Conservation (phyloP, 23 tunicate genomes). For the Halocynthia roretzi region DNA sequence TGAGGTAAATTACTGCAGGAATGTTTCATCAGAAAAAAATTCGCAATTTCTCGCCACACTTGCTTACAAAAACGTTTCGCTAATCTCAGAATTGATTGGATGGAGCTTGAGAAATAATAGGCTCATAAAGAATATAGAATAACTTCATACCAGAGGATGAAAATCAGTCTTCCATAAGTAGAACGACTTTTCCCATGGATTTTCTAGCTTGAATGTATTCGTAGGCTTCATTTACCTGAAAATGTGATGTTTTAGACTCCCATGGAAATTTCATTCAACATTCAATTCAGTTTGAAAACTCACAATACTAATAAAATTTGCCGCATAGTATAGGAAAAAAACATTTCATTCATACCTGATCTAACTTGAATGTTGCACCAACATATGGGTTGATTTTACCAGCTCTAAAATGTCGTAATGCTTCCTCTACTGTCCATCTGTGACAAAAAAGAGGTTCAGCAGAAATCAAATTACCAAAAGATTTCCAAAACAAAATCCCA, state of each 20-base stretch:
- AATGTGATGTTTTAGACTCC: background rate
- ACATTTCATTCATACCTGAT: slow-evolving; percentile 12
- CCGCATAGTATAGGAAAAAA: background rate
- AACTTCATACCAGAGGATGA: too few relatives aligned
- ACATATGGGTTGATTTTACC: slow-evolving; percentile 68
- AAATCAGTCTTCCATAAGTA: too few relatives aligned
- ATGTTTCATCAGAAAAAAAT: too few relatives aligned
- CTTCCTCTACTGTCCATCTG: slow-evolving; percentile 55
- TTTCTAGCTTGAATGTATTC: slow-evolving; percentile 56
- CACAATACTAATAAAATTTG: background rate
- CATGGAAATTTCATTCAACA: background rate
- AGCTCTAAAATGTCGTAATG: slow-evolving; percentile 15
- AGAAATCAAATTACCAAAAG: background rate
- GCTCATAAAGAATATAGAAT: too few relatives aligned
- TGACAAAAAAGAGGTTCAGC: slow-evolving; percentile 10
- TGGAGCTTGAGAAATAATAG: too few relatives aligned
- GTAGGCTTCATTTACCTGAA: slow-evolving; percentile 79
- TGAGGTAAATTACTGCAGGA: too few relatives aligned
- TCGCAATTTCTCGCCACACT: too few relatives aligned
- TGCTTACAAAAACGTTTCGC: too few relatives aligned
- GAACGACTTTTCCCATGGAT: slow-evolving; percentile 81
- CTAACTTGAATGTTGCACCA: slow-evolving; percentile 46
- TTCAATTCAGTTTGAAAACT: background rate
- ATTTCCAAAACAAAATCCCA: background rate
- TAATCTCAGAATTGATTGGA: too few relatives aligned